Evolutionary conservation across 23 tunicate genomes (phyloP), one percentile per base, ranked within the genome.

Genomic region (Corella eumyota): DNA sequence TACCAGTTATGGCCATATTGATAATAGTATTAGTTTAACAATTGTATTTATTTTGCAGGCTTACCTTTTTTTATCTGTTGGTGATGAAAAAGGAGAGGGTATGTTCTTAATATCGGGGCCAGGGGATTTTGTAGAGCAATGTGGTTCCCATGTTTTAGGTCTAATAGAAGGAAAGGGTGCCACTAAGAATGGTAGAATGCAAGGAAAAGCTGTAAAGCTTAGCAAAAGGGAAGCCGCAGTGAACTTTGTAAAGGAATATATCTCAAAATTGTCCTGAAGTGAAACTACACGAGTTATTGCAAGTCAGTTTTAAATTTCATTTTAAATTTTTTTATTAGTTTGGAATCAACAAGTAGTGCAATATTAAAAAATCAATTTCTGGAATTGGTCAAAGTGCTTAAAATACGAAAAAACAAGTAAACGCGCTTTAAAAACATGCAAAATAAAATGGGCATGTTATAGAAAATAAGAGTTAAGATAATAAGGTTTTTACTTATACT

Each of bases 161-260:
- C 22, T 50, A 6, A 58, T 90, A 23, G 59, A 20, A 2, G 97
- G 82, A 40, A 90, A 80, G 50, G 90, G 90, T 0, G 36, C 38
- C 33, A 67, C 76, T 2, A 91, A 91, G 54, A 66, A 34, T 2
- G 60, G 46, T 22, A 64, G 66, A 65, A 91, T 91, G 77, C 98
- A 91, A 75, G 98, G 91, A 37, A 91, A 91, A 69, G 98, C 90
- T 0, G 54, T 50, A 24, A 70, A 78, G 19, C 53, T 86, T 53
- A 76, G 78, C 35, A 66, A 52, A 4, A 66, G 49, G 46, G 70
- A 78, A 51, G 49, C 58, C 32, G 86, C 80, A 19, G 34, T 68
- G 0, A 30, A 29, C 22, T 36, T 65, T n/a, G 56, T 78, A 36
- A 58, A 67, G 33, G 64, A 64, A 25, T 82, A 61, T 62, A 73